Base-by-base conservation (phyloP, 2,888 invertebrate species). In the Galerucella pusilla region DNA sequence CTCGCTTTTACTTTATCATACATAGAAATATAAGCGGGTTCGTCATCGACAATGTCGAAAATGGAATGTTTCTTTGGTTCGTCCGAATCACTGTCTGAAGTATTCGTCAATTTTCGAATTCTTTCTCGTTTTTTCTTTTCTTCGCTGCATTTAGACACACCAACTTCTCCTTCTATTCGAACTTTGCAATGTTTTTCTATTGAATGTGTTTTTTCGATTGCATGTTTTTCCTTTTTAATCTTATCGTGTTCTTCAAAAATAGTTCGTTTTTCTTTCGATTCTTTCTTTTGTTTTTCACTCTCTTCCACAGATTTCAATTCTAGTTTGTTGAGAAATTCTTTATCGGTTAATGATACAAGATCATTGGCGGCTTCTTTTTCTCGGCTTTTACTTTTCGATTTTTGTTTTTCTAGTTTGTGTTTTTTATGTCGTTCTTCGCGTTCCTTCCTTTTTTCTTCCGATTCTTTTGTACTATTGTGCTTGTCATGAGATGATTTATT, bases 1-100 rank as follows among this genome's bases (percentile, higher is more conserved):
- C 97, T 91, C 3, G 97, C 97, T 87, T 97, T 97, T 0, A 97
- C 97, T 88, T 98, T 98, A 86, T 98, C 98, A 86, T 98, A 98
- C 98, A 98, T 98, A 11, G 97, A 97, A 76, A 97, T 96, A 85
- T 97, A 97, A 11, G 94, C 93, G 1, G 97, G 96, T 75, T 94
- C 96, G 84, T 96, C 96, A 85, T 95, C 94, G 63, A 95, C 92
- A 74, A 96, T 96, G 85, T 96, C 96, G 87, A 97, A 96, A 84
- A 96, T 96, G 72, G 96, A 96, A 89, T 96, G 96, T 86, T 96
- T 95, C 87, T 95, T 96, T 68, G 93, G 94, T 86, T 94, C 94
- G 85, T 94, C 95, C 9, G 94, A 93, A 86, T 94, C 94, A 77
- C 89, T 91, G 68, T 92, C 93, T 16, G 92, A 91, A 82, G 91